phyloP scores from a whole-genome alignment of 2,888 invertebrate species.

The Ophion slaviceki region DNA sequence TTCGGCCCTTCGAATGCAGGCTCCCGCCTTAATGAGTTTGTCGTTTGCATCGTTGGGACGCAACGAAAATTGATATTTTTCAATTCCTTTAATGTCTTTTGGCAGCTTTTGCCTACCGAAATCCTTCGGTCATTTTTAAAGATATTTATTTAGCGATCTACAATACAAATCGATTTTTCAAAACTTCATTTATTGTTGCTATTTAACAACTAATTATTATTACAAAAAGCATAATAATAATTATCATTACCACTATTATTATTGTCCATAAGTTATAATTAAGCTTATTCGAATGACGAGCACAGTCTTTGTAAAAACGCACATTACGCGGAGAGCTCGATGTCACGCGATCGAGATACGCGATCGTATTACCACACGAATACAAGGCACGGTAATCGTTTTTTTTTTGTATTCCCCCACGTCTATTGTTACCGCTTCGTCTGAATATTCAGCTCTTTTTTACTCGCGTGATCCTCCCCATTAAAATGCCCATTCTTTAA shows the following conservation, averaged over 20 bases:
- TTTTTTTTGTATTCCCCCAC: background rate
- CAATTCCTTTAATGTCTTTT: too few relatives aligned
- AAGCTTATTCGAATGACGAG: background rate
- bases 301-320: background rate
- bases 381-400: background rate
- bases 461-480: conserved; percentile 31
- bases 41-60: too few relatives aligned
- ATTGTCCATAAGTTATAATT: background rate
- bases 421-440: background rate
- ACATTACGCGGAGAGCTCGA: conserved; percentile 5
- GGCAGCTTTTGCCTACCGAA: too few relatives aligned
- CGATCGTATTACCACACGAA: conserved; percentile 25
- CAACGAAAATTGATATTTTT: too few relatives aligned
- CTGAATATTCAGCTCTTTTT: conserved; percentile 5
- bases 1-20: too few relatives aligned
- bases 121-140: too few relatives aligned
- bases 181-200: background rate
- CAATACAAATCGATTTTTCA: too few relatives aligned
- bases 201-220: background rate
- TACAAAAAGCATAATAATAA: background rate
- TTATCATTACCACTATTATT: background rate
- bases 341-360: conserved; percentile 42
- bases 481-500: conserved; percentile 6
- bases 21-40: too few relatives aligned
- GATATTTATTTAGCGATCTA: too few relatives aligned